phyloP scores from a whole-genome alignment of 2,797 vertebrate genomes.

The Eidolon dupreanum region DNA sequence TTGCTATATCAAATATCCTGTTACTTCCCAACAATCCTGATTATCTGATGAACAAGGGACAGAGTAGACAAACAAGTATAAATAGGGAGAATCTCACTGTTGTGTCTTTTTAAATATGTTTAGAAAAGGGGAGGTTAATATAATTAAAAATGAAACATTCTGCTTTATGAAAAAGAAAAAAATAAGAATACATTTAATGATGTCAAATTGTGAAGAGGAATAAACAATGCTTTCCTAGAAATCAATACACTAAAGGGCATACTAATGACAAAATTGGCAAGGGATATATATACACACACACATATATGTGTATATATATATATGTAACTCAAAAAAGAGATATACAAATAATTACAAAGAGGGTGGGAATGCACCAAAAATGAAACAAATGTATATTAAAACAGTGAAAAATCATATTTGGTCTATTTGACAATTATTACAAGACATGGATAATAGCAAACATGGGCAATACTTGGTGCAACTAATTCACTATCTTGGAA shows the following conservation, averaged over 20 bases:
- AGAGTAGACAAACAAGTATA: background rate
- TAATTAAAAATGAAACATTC: conserved; percentile 23
- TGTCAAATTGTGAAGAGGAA: background rate
- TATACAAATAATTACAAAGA: background rate
- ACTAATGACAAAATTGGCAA: background rate
- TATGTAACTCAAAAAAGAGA: background rate
- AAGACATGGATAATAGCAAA: conserved; percentile 27
- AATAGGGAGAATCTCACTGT: background rate
- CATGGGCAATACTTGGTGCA: background rate
- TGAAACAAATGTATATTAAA: background rate
- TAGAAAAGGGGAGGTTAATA: background rate
- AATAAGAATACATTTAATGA: background rate
- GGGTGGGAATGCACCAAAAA: background rate
- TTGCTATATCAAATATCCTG: background rate
- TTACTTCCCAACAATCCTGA: conserved; percentile 17
- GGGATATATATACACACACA: background rate
- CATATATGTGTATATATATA: background rate
- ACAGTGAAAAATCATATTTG: conserved; percentile 7
- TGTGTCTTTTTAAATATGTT: background rate
- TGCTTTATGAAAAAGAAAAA: background rate
- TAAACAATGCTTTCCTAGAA: background rate
- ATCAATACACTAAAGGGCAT: background rate
- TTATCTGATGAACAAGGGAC: background rate
- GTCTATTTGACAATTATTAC: conserved; percentile 12
- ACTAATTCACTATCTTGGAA: background rate